A percentile compares a stretch with the other conserved stretches of the same genome.
These are phyloP conservation scores for Serrognathus titanus DNA, from an alignment of 2,888 invertebrate genomes.

Conservation along the genomic window DNA sequence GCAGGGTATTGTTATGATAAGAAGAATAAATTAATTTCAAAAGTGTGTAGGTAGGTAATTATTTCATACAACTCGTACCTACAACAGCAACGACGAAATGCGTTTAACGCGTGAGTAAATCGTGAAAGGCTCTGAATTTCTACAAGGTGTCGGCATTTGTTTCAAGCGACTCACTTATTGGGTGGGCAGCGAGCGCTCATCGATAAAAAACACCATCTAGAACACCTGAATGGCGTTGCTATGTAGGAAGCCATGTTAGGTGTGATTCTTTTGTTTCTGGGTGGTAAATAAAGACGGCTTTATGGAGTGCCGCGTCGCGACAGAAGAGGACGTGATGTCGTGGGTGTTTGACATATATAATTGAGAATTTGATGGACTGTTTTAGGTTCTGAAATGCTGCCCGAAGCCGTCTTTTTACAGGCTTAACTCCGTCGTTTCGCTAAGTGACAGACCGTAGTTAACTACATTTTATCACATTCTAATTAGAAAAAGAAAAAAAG, in stretches of 20 bases:
- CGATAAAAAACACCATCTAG: conserved; percentile 42
- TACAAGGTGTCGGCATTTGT: conserved; percentile 45
- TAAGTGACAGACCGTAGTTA: conserved; percentile 10
- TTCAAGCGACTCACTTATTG: conserved; percentile 46
- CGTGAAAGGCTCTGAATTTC: conserved; percentile 27
- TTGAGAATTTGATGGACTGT: conserved; percentile 42
- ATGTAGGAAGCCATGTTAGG: conserved; percentile 48
- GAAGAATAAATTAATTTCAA: too few species aligned
- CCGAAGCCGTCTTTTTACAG: neutral
- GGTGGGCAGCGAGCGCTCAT: conserved; percentile 47
- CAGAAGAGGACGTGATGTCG: conserved; percentile 20
- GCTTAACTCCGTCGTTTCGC: conserved; percentile 6
- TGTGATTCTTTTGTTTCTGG: conserved; percentile 48
- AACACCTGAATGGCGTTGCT: conserved; percentile 48
- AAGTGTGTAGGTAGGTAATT: too few species aligned
- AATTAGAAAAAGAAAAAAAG: too few species aligned
- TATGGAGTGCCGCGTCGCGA: conserved; percentile 4
- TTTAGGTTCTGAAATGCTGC: conserved; percentile 27
- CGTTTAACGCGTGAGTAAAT: conserved; percentile 1
- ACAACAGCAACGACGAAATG: too few species aligned
- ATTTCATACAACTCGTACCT: too few species aligned
- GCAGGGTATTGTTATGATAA: too few species aligned
- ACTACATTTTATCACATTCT: too few species aligned
- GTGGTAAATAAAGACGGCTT: conserved; percentile 41
- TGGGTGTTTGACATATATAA: conserved; percentile 38